Evolutionary conservation across 2,797 vertebrate species (phyloP), one percentile per base, ranked within the genome.

Genomic region (Dicrostonyx torquatus): DNA sequence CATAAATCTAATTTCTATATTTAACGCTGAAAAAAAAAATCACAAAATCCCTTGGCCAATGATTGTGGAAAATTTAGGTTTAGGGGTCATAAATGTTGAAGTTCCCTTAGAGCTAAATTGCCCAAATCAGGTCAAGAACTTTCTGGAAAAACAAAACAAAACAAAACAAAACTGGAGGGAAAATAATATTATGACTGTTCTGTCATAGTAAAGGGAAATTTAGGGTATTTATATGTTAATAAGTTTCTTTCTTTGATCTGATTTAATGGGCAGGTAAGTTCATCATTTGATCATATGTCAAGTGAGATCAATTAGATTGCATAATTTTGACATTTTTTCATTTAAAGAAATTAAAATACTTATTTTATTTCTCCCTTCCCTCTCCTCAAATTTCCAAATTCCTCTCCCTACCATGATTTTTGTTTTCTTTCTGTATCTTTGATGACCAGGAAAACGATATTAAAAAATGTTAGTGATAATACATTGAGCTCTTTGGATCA

Each of bases 1-100:
- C 72, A 94, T 76, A 79, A 86, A 90, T 90, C 94, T 91, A 55
- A 92, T 92, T 95, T 96, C 86, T 96, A 68, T 88, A 90, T 80
- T 97, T 96, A 80, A 76, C 66, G 22, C 68, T 75, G 31, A 50
- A 96, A 97, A 78, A 78, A n/a, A 66, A 53, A 91, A 66, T 90
- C 91, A 93, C 53, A 93, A 95, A 90, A 93, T 90, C 20, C 60
- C 55, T 97, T 95, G 62, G 78, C 64, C n/a, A 53, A 15, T 24
- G 20, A 93, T 43, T 79, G 64, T 89, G 77, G 75, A 77, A 95
- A 94, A 62, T 80, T 90, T 80, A 92, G 40, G 13, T 90, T 90
- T 88, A 75, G 43, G 84, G 17, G 26, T 64, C 34, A 75, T 50
- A 88, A 78, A 78, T 73, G 4, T 22, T 90, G 45, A 93, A 77